Conservation (phyloP, 2,797 vertebrate species). For the Malurus leucopterus region DNA sequence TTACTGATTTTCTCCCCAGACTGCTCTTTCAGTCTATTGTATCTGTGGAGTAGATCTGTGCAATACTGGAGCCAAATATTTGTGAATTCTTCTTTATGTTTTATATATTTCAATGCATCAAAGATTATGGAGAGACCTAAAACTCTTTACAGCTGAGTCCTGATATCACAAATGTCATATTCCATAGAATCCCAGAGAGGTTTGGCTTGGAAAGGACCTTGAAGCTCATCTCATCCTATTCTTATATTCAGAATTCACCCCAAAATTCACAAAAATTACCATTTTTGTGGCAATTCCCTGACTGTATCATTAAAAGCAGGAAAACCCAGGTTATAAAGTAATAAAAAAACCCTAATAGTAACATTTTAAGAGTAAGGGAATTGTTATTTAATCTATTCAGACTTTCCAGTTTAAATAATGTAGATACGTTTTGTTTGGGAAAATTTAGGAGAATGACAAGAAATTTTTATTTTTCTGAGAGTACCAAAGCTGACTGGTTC, state of each 20-base stretch:
- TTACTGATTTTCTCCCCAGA: neutral
- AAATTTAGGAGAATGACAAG: neutral
- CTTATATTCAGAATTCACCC: neutral
- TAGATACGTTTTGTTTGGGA: neutral
- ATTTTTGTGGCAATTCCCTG: neutral
- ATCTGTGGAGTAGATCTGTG: rapidly evolving
- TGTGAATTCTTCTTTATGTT: neutral
- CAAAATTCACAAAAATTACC: too few species aligned
- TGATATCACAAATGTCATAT: neutral
- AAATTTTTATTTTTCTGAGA: neutral
- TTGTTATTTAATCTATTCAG: neutral
- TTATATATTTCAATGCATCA: neutral
- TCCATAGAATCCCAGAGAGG: neutral
- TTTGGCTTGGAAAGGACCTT: neutral
- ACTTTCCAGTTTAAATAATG: neutral
- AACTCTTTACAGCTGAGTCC: neutral
- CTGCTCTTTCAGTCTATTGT: rapidly evolving
- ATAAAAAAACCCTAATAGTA: rapidly evolving
- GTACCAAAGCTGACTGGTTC: neutral
- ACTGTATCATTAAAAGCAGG: neutral
- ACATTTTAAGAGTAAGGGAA: neutral
- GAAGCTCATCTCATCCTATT: neutral
- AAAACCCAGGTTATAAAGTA: neutral
- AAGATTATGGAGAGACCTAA: neutral
- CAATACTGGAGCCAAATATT: neutral